Evolutionary conservation across 1,140 invertebrate genomes (phyloP), one percentile per base, ranked within the genome.

Genomic region (Frieseomelitta varia): DNA sequence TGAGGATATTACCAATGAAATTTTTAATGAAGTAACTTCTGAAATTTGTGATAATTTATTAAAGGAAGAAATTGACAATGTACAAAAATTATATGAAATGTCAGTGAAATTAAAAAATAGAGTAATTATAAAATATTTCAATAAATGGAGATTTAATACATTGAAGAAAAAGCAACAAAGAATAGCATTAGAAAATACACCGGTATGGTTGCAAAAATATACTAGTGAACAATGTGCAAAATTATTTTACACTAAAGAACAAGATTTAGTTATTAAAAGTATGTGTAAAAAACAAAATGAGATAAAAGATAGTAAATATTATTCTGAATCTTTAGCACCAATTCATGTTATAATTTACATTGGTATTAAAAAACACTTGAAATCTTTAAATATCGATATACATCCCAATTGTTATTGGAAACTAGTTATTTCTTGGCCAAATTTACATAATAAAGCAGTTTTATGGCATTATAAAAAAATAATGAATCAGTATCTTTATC

Each of bases 331-430:
- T 72, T 34, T 90, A 34, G 74, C 88, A 3, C 92, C 93, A 0
- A 88, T 94, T 21, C 92, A 94, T 67, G 47, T 89, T 21, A 85
- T 93, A 4, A 90, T 92, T 15, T 90, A 92, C 53, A 88, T 86
- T 4, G 94, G 94, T 12, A 85, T 94, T n/a, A 93, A 92, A 68
- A 91, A 95, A 68, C 93, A 93, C 69, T 75, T 89, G 19, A 92
- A 90, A 71, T 86, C 79, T 8, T 76, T 88, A 3, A 88, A 93
- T 0, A 88, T 85, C 0, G 86, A 91, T 75, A 65, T 77, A 21
- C 39, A 67, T 34, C 82, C 91, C 83, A 95, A 95, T 85, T 93
- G 96, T 73, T 97, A 95, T 91, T 97, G 96, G 96, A 97, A 97
- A 93, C 87, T 97, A 39, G 92, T 96, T n/a, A 89, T 97, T 27